phyloP scores from a whole-genome alignment of 2,113 vertebrate species.

The Rhinichthys klamathensis region DNA sequence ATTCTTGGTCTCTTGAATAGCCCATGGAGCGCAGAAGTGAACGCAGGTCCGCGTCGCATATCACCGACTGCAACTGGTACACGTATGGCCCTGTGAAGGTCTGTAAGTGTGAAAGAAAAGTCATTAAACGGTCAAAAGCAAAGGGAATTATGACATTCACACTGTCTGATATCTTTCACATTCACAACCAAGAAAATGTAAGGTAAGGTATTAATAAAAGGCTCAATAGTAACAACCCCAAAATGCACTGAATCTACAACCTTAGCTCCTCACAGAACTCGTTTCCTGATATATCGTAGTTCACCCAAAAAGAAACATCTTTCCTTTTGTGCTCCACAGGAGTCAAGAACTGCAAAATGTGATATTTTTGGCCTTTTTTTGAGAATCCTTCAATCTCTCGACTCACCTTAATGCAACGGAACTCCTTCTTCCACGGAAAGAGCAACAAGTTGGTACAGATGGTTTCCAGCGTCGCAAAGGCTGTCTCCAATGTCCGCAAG shows the following conservation, averaged over 20 bases:
- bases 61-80: slow-evolving; percentile 90
- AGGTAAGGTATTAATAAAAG: background rate
- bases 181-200: background rate
- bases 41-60: slow-evolving; percentile 86
- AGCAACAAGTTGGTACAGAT: slow-evolving; percentile 94
- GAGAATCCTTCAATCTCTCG: background rate
- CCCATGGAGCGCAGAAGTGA: slow-evolving; percentile 89
- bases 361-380: background rate
- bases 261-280: background rate
- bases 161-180: background rate
- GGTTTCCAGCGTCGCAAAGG: slow-evolving; percentile 88
- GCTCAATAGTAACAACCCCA: background rate
- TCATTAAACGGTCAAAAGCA: background rate
- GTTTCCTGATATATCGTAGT: background rate
- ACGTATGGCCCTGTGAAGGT: slow-evolving; percentile 98
- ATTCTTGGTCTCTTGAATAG: slow-evolving; percentile 85
- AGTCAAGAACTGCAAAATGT: background rate
- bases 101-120: slow-evolving; percentile 66
- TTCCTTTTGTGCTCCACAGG: background rate
- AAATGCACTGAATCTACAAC: background rate
- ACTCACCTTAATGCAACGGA: slow-evolving; percentile 93
- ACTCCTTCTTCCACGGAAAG: slow-evolving; percentile 99
- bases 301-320: background rate
- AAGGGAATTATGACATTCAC: background rate
- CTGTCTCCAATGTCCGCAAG: slow-evolving; percentile 84